These are phyloP conservation scores for Stenolophus ochropezus DNA, from an alignment of 2,888 invertebrate genomes.

Conservation along the genomic window DNA sequence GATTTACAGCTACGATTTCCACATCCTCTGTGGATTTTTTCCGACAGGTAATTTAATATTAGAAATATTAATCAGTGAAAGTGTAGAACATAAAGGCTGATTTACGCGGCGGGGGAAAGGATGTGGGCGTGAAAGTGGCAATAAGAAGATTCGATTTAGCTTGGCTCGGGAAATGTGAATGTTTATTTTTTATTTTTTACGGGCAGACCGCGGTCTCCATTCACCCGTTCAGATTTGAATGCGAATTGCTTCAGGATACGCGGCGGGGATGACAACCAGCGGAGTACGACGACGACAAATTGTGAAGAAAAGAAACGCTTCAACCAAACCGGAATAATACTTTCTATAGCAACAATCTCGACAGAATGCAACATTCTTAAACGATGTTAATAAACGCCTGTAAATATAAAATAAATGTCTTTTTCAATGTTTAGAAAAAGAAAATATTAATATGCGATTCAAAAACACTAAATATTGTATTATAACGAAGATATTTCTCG, in stretches of 20 bases:
- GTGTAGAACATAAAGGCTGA: slow-evolving; percentile 18
- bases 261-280: neutral
- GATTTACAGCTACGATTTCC: neutral
- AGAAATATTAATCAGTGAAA: slow-evolving; percentile 48
- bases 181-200: slow-evolving; percentile 53
- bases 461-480: too few species aligned
- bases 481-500: too few species aligned
- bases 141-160: slow-evolving; percentile 60
- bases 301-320: neutral
- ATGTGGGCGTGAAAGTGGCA: slow-evolving; percentile 45
- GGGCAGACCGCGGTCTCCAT: neutral
- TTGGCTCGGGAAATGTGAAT: slow-evolving; percentile 53
- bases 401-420: too few species aligned
- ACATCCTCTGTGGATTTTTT: neutral
- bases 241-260: slow-evolving; percentile 1
- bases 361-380: too few species aligned
- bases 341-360: too few species aligned
- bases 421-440: too few species aligned
- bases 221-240: slow-evolving; percentile 36
- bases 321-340: neutral
- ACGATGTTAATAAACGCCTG: too few species aligned
- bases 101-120: slow-evolving; percentile 53
- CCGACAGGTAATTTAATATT: slow-evolving; percentile 41
- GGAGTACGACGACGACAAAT: neutral
- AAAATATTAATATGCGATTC: too few species aligned